Evolutionary conservation across 2,888 invertebrate genomes (phyloP).

Genomic region (Lepidonotus clava): DNA sequence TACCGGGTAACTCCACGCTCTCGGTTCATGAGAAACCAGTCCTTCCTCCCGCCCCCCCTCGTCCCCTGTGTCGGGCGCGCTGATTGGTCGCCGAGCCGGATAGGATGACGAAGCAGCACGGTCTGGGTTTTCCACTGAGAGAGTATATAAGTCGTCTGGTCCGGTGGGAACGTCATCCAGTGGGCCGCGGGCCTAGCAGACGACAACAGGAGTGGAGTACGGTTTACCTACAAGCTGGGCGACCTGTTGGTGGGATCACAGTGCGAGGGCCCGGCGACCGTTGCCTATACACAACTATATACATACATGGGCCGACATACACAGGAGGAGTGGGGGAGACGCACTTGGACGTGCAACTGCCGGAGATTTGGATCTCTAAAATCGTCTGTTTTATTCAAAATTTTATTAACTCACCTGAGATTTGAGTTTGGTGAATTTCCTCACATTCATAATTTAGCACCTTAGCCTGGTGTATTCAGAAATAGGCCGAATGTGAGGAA

Average conservation of each 20-base stretch:
- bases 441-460: background rate
- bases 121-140: background rate
- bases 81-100: background rate
- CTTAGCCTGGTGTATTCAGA: background rate
- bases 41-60: background rate
- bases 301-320: too few relatives aligned
- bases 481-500: slow-evolving; percentile 7
- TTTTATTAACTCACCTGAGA: background rate
- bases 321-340: background rate
- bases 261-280: too few relatives aligned
- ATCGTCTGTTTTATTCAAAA: background rate
- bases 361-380: background rate
- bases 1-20: background rate
- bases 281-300: too few relatives aligned
- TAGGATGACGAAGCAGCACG: slow-evolving; percentile 7
- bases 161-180: background rate
- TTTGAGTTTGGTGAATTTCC: background rate
- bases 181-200: too few relatives aligned
- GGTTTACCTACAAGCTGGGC: too few relatives aligned
- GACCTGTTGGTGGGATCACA: too few relatives aligned
- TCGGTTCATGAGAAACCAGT: background rate
- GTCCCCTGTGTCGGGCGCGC: background rate
- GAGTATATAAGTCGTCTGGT: background rate
- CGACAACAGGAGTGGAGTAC: too few relatives aligned
- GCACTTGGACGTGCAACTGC: background rate